Base-by-base conservation (phyloP, 2,113 vertebrate species). In the Oophaga pumilio region DNA sequence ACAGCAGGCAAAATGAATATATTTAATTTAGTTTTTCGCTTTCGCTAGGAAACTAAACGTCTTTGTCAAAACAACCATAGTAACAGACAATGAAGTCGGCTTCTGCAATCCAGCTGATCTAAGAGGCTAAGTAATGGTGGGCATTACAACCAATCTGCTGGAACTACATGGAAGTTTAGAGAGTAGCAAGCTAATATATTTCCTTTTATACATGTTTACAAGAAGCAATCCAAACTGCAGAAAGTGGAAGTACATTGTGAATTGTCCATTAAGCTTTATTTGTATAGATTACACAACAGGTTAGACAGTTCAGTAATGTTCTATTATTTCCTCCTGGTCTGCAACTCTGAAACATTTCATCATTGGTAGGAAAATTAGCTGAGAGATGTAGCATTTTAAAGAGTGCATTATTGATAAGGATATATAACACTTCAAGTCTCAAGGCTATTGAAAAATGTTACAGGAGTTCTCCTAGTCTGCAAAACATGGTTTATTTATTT, bases 101-200 rank as follows among this genome's bases (percentile, higher is more conserved):
- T 91, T 89, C 87, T 68, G 89, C 90, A 90, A 86, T 94, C 93
- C 94, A 93, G 94, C 90, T 92, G 91, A 92, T 91, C 90, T 92
- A 93, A 93, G 28, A 94, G 69, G 91, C 94, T 93, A 93, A 92
- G 89, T 86, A 89, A 92, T 93, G 93, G 91, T 92, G 93, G 90
- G 80, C 89, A 6, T 93, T 93, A 95, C 95, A 94, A 94, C 89
- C 20, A 91, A 90, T 89, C 90, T 91, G 8, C 68, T 74, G 13
- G 26, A 94, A 94, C 93, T 94, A 13, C 94, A 94, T 94, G 94
- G 92, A 93, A 90, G 83, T 91, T 88, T 85, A 93, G 89, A 90
- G 89, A 92, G 81, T 74, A 90, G 49, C 84, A 33, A 15, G 49
- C 43, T 78, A 86, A 86, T 86, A 86, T 10, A 77, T 85, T 85